phyloP scores from a whole-genome alignment of 92 coral and sea anemone species.

The Porites evermanni region DNA sequence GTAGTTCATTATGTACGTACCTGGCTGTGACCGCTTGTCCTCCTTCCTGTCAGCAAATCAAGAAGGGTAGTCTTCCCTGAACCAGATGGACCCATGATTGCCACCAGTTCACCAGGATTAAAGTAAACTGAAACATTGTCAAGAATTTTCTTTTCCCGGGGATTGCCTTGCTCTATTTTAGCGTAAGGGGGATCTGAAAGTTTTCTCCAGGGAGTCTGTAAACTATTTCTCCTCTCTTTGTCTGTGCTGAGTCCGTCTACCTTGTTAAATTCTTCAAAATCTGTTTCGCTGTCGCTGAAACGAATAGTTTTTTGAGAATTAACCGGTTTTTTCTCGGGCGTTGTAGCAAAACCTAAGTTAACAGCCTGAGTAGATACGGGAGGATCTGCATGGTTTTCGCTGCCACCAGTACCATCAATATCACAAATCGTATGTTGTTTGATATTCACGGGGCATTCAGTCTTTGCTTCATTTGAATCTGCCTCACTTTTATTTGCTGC shows the following conservation, averaged over 20 bases:
- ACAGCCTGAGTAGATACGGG: background rate
- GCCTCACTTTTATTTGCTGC: too few species aligned
- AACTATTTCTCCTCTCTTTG: background rate
- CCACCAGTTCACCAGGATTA: conserved; percentile 63
- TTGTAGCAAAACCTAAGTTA: background rate
- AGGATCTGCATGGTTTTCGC: background rate
- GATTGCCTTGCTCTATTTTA: background rate
- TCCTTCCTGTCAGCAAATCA: conserved; percentile 59
- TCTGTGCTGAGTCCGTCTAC: background rate
- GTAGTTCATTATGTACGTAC: background rate
- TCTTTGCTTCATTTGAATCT: too few species aligned
- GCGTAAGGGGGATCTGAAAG: background rate
- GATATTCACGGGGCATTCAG: too few species aligned
- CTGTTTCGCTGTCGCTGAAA: background rate
- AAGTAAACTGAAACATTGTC: conserved; percentile 55
- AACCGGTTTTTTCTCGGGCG: background rate
- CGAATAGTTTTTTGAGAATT: background rate
- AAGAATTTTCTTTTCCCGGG: conserved; percentile 41
- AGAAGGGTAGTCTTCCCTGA: conserved; percentile 61
- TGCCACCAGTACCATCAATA: background rate
- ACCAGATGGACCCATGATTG: conserved; percentile 72
- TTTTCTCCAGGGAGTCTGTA: background rate
- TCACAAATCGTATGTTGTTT: background rate
- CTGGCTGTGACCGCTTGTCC: conserved; percentile 45
- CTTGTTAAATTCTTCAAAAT: background rate